Evolutionary conservation across 1,140 invertebrate genomes (phyloP), one percentile per base, ranked within the genome.

Genomic region (Atta colombica): DNA sequence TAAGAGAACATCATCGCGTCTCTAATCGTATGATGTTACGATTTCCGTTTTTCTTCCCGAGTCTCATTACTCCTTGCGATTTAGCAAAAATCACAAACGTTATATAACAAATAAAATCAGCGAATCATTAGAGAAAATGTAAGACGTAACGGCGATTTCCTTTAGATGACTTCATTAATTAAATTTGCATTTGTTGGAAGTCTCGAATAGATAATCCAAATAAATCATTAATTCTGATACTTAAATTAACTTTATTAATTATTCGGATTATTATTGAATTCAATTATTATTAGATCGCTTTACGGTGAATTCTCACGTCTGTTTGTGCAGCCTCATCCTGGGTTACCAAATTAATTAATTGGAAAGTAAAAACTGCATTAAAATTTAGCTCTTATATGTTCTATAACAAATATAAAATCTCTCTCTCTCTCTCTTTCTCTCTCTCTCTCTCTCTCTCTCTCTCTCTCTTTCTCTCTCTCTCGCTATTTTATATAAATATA

Each of bases 31-130:
- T n/a, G 12, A 55, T 55, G 45, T 31, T 55, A 35, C 16, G 6
- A n/a, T 53, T 39, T 63, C 25, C 35, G 45, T 58, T 72, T 87
- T 61, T 66, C 21, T 14, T 51, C n/a, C 35, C 7, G 21, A 49
- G n/a, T 61, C 21, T 28, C 58, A 21, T 85, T 72, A 71, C 39
- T 85, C 5, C 7, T 60, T 3, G 2, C 18, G 6, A 31, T 35
- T 28, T 2, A n/a, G 16, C 7, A 82, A 61, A 75, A 58, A 69
- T 10, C 18, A 1, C 7, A 18, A 12, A 58, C 35, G 18, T 55
- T 78, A 21, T 31, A 28, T 72, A 45, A 66, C 77, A 65, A 7
- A 18, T 45, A 55, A 51, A 78, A 88, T 88, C 72, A 85, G 61
- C 74, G 81, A 31, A 31, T 74, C 39, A 71, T 84, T 51, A 75